Percentiles rank a stretch among this genome's conserved stretches.
Conservation (phyloP, 2,113 vertebrate species). For the Poicephalus gulielmi region DNA sequence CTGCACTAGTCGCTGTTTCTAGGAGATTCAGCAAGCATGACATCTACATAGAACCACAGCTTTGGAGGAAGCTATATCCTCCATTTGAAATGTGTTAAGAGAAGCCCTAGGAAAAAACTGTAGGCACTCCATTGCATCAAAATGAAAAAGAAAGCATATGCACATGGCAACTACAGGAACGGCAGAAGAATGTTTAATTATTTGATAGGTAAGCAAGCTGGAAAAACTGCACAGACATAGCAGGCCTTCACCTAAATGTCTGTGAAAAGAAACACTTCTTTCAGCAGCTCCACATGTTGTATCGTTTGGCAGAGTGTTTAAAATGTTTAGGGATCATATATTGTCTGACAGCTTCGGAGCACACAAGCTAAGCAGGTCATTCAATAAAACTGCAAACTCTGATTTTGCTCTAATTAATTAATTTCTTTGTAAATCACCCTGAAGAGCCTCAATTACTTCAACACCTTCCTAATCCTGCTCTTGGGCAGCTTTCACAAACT, state of each 20-base stretch:
- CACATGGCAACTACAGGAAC: fast-evolving
- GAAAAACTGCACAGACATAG: not conserved
- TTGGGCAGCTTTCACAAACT: not conserved
- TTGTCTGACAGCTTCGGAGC: not conserved
- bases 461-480: slow-evolving; percentile 37
- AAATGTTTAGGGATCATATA: not conserved
- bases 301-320: not conserved
- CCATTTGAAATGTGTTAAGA: not conserved
- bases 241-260: not conserved
- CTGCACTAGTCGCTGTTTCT: not conserved
- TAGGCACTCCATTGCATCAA: not conserved
- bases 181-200: not conserved
- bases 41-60: not conserved
- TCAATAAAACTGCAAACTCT: not conserved
- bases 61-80: not conserved
- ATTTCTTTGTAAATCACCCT: slow-evolving; percentile 34
- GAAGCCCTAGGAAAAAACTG: not conserved
- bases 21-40: not conserved
- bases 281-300: not conserved
- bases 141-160: not conserved
- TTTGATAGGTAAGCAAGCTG: not conserved
- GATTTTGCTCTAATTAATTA: slow-evolving; percentile 49
- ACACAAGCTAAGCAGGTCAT: not conserved
- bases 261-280: not conserved
- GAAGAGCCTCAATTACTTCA: slow-evolving; percentile 41